These are phyloP conservation scores for Alauda arvensis DNA, from an alignment of 2,797 vertebrate genomes.

Conservation along the genomic window DNA sequence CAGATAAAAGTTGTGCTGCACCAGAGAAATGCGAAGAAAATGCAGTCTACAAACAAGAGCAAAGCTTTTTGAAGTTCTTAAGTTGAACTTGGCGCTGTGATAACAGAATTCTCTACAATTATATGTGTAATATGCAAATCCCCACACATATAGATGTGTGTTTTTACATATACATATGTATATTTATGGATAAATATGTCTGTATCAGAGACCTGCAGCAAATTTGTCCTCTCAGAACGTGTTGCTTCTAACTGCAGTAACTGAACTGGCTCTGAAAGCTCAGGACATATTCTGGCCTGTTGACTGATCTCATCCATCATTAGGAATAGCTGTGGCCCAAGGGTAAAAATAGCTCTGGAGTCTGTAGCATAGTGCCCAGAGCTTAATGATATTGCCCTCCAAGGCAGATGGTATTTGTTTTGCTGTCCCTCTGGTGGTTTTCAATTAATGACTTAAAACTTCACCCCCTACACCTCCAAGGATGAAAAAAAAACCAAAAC, in stretches of 20 bases:
- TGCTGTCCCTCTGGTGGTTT: not conserved
- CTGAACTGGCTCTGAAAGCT: not conserved
- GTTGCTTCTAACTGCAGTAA: not conserved
- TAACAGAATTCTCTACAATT: not conserved
- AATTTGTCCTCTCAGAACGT: not conserved
- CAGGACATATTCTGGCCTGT: conserved; percentile 9
- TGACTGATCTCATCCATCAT: conserved; percentile 26
- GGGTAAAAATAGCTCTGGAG: conserved; percentile 22
- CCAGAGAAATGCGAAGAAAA: not conserved
- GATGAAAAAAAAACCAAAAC: not conserved
- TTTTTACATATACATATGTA: not conserved
- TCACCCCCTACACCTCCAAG: accelerated
- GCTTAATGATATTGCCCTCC: conserved; percentile 35
- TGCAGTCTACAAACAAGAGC: not conserved
- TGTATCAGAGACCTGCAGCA: not conserved
- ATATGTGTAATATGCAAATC: not conserved
- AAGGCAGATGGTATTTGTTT: conserved; percentile 37
- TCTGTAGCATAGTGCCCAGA: conserved; percentile 11
- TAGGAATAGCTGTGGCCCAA: not conserved
- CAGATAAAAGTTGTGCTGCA: not conserved
- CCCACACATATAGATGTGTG: accelerated
- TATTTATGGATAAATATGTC: not conserved
- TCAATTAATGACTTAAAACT: not conserved
- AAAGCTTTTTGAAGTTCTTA: not conserved
- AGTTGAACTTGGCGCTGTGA: not conserved